Conservation (phyloP, 2,113 vertebrate genomes). For the Laterallus jamaicensis region DNA sequence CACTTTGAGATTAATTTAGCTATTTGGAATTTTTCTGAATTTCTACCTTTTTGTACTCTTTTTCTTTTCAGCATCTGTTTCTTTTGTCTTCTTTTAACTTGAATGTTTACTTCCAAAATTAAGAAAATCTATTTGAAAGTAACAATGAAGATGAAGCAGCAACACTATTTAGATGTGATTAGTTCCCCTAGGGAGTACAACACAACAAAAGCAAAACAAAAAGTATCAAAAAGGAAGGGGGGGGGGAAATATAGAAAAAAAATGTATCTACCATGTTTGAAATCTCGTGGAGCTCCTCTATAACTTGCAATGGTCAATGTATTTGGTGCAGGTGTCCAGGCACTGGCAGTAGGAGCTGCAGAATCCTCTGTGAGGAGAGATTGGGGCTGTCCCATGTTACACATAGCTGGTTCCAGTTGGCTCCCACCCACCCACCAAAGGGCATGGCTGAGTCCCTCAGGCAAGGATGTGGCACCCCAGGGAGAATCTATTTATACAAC, state of each 20-base stretch:
- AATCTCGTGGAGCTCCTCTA: background rate
- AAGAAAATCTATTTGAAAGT: background rate
- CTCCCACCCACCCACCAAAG: accelerated
- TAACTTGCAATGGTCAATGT: background rate
- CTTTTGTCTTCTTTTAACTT: background rate
- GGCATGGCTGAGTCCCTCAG: accelerated
- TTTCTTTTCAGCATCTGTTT: background rate
- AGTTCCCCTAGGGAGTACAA: background rate
- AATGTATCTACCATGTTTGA: background rate
- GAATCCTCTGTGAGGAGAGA: background rate
- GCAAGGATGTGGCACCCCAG: accelerated
- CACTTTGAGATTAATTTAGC: background rate
- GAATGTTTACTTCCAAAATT: background rate
- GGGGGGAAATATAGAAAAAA: background rate
- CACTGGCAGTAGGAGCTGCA: accelerated
- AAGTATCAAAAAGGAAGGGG: background rate
- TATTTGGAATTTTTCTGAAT: background rate
- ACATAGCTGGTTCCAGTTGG: background rate
- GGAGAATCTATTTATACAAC: accelerated
- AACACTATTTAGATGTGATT: background rate
- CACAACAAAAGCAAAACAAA: background rate
- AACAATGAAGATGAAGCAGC: background rate
- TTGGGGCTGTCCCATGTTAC: accelerated
- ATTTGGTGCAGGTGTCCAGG: too few species aligned
- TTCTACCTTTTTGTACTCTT: background rate